phyloP scores from a whole-genome alignment of 1,140 invertebrate species.

The Drosophila busckii region DNA sequence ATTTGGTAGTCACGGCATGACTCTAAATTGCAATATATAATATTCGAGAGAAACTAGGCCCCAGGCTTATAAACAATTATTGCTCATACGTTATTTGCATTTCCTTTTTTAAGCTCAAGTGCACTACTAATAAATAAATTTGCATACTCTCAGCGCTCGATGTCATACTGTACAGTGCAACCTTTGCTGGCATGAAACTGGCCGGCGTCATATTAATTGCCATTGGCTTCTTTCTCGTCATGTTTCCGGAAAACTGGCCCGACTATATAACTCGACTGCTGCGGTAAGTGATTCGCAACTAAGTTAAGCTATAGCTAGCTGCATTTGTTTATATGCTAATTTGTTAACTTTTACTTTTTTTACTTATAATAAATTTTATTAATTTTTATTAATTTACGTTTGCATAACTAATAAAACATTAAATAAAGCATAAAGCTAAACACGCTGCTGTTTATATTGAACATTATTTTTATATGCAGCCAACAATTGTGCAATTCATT shows the following conservation, averaged over 20 bases:
- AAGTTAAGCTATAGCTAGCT: neutral
- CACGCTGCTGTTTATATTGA: no score
- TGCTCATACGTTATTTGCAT: neutral
- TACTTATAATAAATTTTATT: conserved; percentile 63
- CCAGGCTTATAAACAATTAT: conserved; percentile 3
- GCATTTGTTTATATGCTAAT: neutral
- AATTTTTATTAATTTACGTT: no score
- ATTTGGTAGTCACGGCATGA: conserved; percentile 49
- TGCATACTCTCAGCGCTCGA: conserved; percentile 86
- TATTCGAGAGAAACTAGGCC: conserved; percentile 20
- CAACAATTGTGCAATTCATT: no score
- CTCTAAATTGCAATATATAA: conserved; percentile 51
- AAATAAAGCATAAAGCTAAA: no score
- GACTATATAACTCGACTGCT: conserved; percentile 93
- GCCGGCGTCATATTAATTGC: conserved; percentile 94
- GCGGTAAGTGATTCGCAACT: conserved; percentile 86
- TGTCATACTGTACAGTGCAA: conserved; percentile 89
- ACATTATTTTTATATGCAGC: no score
- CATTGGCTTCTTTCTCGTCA: conserved; percentile 94
- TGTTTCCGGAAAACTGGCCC: conserved; percentile 97
- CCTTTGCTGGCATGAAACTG: conserved; percentile 96
- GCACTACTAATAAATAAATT: no score
- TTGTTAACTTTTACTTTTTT: conserved; percentile 8
- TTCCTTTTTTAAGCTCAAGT: no score
- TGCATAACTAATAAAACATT: no score